Evolutionary conservation across 2,113 vertebrate genomes (phyloP), one percentile per base, ranked within the genome.

Genomic region (Daphoenositta chrysoptera): DNA sequence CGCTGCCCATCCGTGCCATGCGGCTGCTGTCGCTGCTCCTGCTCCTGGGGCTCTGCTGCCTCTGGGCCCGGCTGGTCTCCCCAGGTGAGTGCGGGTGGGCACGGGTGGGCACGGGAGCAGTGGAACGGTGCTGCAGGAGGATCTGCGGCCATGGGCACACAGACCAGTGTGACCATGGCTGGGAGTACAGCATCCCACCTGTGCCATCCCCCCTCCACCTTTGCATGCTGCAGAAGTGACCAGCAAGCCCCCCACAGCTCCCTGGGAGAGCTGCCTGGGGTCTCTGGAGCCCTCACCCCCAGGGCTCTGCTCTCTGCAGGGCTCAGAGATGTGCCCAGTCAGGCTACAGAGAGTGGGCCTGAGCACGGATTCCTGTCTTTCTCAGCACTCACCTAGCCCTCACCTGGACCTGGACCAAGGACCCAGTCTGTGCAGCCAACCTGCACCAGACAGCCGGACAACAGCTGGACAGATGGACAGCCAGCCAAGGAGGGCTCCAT

Each of bases 11-110:
- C 3, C 5, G 0, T 19, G 3, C 88, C 88, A 94, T 97, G 95
- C 10, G 45, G 44, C 70, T 95, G 66, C 90, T 93, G 82, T 37
- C 9, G 0, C 94, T 95, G 69, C 86, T 95, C 13, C 76, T 95
- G 92, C 94, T 96, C 13, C 87, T 96, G 93, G 95, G 76, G 39
- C n/a, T 95, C 61, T 95, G 84, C 92, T 97, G 92, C 70, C 94
- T 93, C 89, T 93, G 80, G 89, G 87, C 93, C 28, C 69, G 81
- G 61, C 83, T 94, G 69, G 19, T 75, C 19, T 48, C 94, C 13
- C 7, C 81, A 71, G 95, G 96, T 93, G 84, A 91, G 93, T 3
- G 3, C 7, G 16, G 50, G 33, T 33, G 77, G 48, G 65, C 17
- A 8, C 6, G 1, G 58, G 66, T 30, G 63, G 66, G 40, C 17